Percentiles rank a stretch among this genome's conserved stretches.
These are phyloP conservation scores for Telmatochromis sp. DNA, from an alignment of 2,113 vertebrate species.

Conservation along the genomic window DNA sequence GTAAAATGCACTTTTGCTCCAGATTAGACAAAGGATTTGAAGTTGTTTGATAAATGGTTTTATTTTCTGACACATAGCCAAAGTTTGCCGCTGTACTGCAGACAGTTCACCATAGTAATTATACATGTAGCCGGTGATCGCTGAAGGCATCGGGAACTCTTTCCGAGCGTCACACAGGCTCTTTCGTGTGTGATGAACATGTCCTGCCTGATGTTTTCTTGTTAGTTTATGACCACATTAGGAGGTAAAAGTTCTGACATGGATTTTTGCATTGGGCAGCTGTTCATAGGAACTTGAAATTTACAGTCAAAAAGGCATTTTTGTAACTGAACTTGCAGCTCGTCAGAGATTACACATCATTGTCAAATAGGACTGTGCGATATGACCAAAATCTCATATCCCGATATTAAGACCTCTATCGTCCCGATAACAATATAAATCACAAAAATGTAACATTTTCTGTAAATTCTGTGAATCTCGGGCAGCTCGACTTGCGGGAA, in stretches of 20 bases:
- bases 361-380: neutral
- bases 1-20: neutral
- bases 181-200: rapidly evolving
- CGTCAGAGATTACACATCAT: neutral
- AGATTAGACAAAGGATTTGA: rapidly evolving
- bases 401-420: too few relatives aligned
- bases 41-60: neutral
- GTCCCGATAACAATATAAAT: too few relatives aligned
- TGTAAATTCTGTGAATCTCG: rapidly evolving
- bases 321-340: neutral
- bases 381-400: too few relatives aligned
- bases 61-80: neutral
- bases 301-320: neutral
- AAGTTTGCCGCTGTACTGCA: neutral
- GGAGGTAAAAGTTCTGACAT: rapidly evolving
- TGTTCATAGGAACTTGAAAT: neutral
- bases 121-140: neutral
- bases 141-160: neutral
- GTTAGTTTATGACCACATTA: neutral
- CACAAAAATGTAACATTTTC: too few relatives aligned
- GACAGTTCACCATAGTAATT: neutral
- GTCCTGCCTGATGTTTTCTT: neutral
- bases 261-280: neutral
- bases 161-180: rapidly evolving
- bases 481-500: too few relatives aligned